Percentiles rank a stretch among this genome's conserved stretches.
Conservation (phyloP, 2,113 vertebrate genomes). For the Arothron firmamentum region DNA sequence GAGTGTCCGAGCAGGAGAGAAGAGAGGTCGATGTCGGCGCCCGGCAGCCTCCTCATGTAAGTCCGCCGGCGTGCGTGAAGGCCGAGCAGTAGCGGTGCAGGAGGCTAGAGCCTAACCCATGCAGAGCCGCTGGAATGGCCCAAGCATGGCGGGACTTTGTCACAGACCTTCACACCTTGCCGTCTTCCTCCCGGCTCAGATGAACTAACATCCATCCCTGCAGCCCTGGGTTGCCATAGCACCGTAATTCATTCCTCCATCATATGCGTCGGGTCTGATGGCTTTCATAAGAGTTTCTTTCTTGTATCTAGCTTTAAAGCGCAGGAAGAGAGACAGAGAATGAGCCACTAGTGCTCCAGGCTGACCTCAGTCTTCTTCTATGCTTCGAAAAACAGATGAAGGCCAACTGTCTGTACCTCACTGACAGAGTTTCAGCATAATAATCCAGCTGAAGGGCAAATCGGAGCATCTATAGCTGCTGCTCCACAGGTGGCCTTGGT, state of each 20-base stretch:
- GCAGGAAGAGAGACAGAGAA: constrained; percentile 14
- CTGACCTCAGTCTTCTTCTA: constrained; percentile 27
- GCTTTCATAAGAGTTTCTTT: constrained; percentile 54
- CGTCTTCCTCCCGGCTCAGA: constrained; percentile 41
- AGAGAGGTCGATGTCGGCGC: constrained; percentile 92
- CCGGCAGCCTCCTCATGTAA: constrained; percentile 89
- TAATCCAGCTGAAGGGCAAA: neutral
- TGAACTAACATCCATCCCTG: constrained; percentile 42
- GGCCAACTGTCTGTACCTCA: neutral
- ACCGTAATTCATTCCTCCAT: constrained; percentile 57
- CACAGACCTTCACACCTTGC: constrained; percentile 29
- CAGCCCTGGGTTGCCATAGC: constrained; percentile 66
- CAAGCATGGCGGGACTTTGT: neutral
- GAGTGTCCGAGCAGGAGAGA: constrained; percentile 85
- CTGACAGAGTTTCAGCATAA: neutral
- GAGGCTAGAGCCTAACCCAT: neutral
- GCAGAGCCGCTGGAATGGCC: neutral
- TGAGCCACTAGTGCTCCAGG: constrained; percentile 3
- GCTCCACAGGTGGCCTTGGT: neutral
- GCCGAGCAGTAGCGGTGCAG: neutral
- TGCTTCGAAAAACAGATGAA: constrained; percentile 9
- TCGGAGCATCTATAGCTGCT: neutral
- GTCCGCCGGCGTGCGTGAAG: constrained; percentile 29
- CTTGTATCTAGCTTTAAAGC: constrained; percentile 28
- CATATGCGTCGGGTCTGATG: constrained; percentile 46